Evolutionary conservation across 64 coral and sea anemone species (phyloP), one percentile per base, ranked within the genome.

Genomic region (Anthopleura sola): DNA sequence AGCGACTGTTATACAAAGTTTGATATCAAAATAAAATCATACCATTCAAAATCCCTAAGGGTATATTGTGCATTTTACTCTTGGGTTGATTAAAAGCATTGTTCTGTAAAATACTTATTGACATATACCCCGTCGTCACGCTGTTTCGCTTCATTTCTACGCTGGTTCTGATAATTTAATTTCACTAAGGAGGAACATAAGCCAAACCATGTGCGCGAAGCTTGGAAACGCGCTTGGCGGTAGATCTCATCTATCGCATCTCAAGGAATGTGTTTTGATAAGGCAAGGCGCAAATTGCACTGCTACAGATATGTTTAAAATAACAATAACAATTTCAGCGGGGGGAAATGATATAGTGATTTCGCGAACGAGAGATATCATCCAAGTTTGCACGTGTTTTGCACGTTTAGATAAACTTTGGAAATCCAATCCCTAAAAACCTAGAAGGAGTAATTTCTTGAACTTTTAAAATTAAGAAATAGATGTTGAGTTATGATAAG

Each of bases 241-340:
- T 71, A 71, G 62, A 68, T 68, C n/a, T 10, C 23, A 68, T 48
- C 46, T 15, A 53, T 53, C 50, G 50, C 50, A 53, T 71, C 66
- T 34, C 7, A 0, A 71, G 66, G 66, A 71, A 71, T 71, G 66
- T 71, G 66, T 71, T 71, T 71, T 71, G 66, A 71, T 71, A 71
- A 71, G 4, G 1, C 46, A 28, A 71, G 66, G 66, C 66, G 66
- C 66, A 71, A 71, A 71, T 71, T 71, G 29, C 66, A 34, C 50
- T 26, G 5, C 66, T 71, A 15, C n/a, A 71, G 8, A 31, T 32
- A 34, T 71, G 66, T 71, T 71, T 71, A 31, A 71, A 71, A 31
- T 71, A 71, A 71, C 26, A 71, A 71, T 71, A 71, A 71, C 66
- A 71, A 34, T 62, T 34, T 34, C 9, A 71, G 2, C n/a, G 26